Percentiles rank a stretch among this genome's conserved stretches.
phyloP scores from a whole-genome alignment of 2,888 invertebrate genomes.

The Catocala nupta region DNA sequence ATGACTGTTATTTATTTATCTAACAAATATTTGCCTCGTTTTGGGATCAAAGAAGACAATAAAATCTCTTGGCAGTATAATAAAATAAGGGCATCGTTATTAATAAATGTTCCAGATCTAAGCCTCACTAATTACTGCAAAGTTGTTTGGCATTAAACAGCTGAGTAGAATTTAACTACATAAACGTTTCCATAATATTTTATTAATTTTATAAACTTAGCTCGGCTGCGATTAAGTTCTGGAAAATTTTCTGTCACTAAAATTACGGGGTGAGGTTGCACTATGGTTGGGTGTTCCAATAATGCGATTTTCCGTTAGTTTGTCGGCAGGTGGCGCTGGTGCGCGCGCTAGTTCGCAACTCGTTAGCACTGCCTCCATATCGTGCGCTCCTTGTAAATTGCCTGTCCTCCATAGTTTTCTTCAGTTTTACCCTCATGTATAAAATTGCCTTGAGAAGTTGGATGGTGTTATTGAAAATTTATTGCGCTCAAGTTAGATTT shows the following conservation, averaged over 20 bases:
- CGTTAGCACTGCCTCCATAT: constrained; percentile 56
- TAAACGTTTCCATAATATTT: too few relatives aligned
- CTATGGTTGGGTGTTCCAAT: constrained; percentile 49
- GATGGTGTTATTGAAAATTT: constrained; percentile 31
- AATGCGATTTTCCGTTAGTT: constrained; percentile 59
- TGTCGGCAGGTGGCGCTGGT: constrained; percentile 53
- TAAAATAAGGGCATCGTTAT: too few relatives aligned
- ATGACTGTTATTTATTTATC: too few relatives aligned
- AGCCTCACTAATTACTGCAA: too few relatives aligned
- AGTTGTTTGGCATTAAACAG: too few relatives aligned
- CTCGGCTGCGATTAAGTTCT: constrained; percentile 10
- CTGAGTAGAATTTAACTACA: too few relatives aligned
- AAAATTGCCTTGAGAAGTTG: constrained; percentile 32
- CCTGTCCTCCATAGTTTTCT: constrained; percentile 51
- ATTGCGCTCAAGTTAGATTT: constrained; percentile 23
- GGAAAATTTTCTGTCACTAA: constrained; percentile 29
- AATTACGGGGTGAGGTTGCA: constrained; percentile 32
- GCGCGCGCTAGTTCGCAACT: constrained; percentile 55
- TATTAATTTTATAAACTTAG: neutral
- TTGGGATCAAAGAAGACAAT: too few relatives aligned
- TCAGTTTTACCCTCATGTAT: constrained; percentile 39
- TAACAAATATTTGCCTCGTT: too few relatives aligned
- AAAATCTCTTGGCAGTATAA: too few relatives aligned
- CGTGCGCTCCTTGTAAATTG: constrained; percentile 51
- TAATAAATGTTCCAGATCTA: too few relatives aligned